Evolutionary conservation across 2,113 vertebrate species (phyloP), one percentile per base, ranked within the genome.

Genomic region (Ictidomys tridecemlineatus): DNA sequence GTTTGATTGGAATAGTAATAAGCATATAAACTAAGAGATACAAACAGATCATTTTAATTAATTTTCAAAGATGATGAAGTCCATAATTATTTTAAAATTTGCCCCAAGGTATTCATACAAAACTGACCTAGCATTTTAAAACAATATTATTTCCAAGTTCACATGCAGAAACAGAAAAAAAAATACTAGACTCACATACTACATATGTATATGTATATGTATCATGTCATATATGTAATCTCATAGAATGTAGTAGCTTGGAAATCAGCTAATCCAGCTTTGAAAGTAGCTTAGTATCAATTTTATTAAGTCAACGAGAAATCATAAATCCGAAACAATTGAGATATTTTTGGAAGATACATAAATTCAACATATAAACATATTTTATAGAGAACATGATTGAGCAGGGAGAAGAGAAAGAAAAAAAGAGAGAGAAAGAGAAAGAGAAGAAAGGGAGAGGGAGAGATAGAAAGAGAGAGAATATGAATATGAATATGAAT

Each of bases 31-130:
- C 8, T 61, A 79, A 89, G 56, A 85, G 89, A 97, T 39, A 2
- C 6, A 96, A 97, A 67, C 9, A 91, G 92, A 93, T 26, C n/a
- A 12, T 56, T 79, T 92, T 97, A 94, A 95, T 96, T 69, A 89
- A 97, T 98, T 94, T 93, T 84, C 37, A 67, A 84, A 61, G 72
- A 86, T 51, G 56, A 79, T 53, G 42, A 17, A 16, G 56, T 32
- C 2, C 48, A 51, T 13, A 51, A 51, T 51, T 51, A 51, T 51
- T 51, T 51, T 51, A 51, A 51, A 51, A 51, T 51, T 51, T 51
- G 48, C 48, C 48, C 48, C 48, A 51, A 51, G 12, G 48, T 12
- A 11, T 13, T 51, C 48, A 51, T 13, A 51, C 48, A 12, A 51
- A 51, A 51, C 48, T 51, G 48, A 51, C 13, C 11, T 51, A 51